These are phyloP conservation scores for Bufo gargarizans DNA, from an alignment of 2,113 vertebrate species.

Conservation along the genomic window DNA sequence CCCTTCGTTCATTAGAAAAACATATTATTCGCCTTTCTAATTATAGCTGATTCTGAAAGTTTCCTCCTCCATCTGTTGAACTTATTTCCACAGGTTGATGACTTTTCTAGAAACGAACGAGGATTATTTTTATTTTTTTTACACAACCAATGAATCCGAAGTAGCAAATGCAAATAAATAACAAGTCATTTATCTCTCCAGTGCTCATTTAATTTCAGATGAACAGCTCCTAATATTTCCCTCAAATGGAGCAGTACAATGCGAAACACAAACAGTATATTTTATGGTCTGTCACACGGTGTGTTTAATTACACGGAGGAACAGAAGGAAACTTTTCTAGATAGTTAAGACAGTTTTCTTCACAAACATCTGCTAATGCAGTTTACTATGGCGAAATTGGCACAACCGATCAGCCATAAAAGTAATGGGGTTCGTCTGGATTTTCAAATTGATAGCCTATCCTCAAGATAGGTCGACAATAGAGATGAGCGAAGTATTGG, in stretches of 20 bases:
- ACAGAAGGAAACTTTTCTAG: constrained; percentile 19
- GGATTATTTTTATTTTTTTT: constrained; percentile 6
- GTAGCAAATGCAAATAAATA: constrained; percentile 38
- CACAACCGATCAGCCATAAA: too few relatives aligned
- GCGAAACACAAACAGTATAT: constrained; percentile 43
- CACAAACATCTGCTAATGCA: not conserved
- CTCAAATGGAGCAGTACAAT: constrained; percentile 56
- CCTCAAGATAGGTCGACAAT: too few relatives aligned
- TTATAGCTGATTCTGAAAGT: constrained; percentile 17
- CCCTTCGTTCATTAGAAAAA: constrained; percentile 20
- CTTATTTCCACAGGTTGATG: constrained; percentile 28
- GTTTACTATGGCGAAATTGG: too few relatives aligned
- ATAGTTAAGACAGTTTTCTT: constrained; percentile 1
- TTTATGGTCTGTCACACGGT: constrained; percentile 32
- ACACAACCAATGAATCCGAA: constrained; percentile 24
- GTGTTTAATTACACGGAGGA: constrained; percentile 37
- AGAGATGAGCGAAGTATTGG: too few relatives aligned
- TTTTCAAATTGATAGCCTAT: too few relatives aligned
- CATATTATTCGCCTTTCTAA: constrained; percentile 25
- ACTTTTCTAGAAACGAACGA: constrained; percentile 27
- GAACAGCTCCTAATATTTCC: constrained; percentile 56
- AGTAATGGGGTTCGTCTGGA: too few relatives aligned
- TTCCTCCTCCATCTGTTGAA: constrained; percentile 6
- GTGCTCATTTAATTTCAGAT: constrained; percentile 54
- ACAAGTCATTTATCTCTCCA: constrained; percentile 54